A percentile compares a stretch with the other conserved stretches of the same genome.
phyloP scores from a whole-genome alignment of 2,797 vertebrate genomes.

The Sorex maritimensis region DNA sequence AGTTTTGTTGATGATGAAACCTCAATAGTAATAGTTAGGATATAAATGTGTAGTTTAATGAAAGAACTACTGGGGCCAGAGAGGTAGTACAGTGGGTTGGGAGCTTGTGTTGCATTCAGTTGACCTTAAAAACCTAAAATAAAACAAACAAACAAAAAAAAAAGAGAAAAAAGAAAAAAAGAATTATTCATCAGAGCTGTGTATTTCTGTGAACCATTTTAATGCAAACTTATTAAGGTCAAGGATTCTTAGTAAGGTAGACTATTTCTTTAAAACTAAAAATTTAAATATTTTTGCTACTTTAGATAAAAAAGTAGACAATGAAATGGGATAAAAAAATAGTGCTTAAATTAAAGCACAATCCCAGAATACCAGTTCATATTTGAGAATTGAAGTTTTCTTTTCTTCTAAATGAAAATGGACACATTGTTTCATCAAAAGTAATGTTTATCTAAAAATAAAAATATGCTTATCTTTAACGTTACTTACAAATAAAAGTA shows the following conservation, averaged over 20 bases:
- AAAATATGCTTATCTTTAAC: too few species aligned
- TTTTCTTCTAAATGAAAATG: conserved; percentile 4
- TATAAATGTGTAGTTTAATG: conserved; percentile 52
- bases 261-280: conserved; percentile 50
- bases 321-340: conserved; percentile 24
- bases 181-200: not conserved
- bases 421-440: too few species aligned
- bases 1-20: conserved; percentile 59
- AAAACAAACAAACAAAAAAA: too few species aligned
- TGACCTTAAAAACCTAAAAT: too few species aligned
- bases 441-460: too few species aligned
- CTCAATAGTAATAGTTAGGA: conserved; percentile 8
- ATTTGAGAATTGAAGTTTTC: conserved; percentile 55
- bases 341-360: conserved; percentile 2
- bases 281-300: conserved; percentile 40
- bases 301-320: conserved; percentile 43
- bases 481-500: too few species aligned
- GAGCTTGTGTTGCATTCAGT: too few species aligned
- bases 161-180: too few species aligned
- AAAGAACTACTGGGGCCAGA: conserved; percentile 31
- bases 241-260: conserved; percentile 28
- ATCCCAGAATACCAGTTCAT: not conserved
- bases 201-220: conserved; percentile 10
- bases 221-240: conserved; percentile 23
- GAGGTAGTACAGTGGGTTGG: too few species aligned